These are phyloP conservation scores for Clanis bilineata DNA, from an alignment of 2,888 invertebrate species.

Conservation along the genomic window DNA sequence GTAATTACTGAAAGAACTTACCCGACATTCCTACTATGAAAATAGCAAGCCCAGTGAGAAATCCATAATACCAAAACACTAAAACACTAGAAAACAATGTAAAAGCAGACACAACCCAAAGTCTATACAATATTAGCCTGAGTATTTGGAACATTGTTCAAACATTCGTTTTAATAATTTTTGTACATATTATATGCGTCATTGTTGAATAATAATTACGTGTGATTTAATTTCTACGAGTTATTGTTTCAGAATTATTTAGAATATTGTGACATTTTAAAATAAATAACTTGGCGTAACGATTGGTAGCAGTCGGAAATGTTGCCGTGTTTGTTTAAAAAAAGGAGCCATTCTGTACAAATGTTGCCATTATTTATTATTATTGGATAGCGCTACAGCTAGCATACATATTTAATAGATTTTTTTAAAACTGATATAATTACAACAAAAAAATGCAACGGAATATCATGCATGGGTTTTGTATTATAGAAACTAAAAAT, in stretches of 20 bases:
- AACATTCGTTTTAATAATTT: neutral
- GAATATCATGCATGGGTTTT: no score
- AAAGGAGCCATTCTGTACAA: no score
- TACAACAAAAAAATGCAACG: no score
- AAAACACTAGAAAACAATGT: constrained; percentile 88
- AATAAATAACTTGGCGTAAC: neutral
- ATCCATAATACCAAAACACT: constrained; percentile 92
- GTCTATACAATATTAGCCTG: constrained; percentile 83
- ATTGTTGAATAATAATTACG: neutral
- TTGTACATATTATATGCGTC: neutral
- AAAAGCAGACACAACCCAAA: constrained; percentile 90
- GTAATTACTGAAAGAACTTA: constrained; percentile 52
- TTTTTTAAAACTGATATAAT: no score
- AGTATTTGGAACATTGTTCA: constrained; percentile 66
- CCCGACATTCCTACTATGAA: constrained; percentile 88
- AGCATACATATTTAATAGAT: no score
- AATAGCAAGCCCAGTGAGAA: constrained; percentile 86
- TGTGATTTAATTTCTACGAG: no score
- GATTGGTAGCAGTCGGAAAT: neutral
- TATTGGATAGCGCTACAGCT: no score
- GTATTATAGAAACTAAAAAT: no score
- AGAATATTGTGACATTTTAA: neutral
- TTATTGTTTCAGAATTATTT: neutral
- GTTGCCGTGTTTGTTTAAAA: neutral
- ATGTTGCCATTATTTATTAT: no score